A percentile compares a stretch with the other conserved stretches of the same genome.
These are phyloP conservation scores for Crypturellus undulatus DNA, from an alignment of 2,113 vertebrate species.

Conservation along the genomic window DNA sequence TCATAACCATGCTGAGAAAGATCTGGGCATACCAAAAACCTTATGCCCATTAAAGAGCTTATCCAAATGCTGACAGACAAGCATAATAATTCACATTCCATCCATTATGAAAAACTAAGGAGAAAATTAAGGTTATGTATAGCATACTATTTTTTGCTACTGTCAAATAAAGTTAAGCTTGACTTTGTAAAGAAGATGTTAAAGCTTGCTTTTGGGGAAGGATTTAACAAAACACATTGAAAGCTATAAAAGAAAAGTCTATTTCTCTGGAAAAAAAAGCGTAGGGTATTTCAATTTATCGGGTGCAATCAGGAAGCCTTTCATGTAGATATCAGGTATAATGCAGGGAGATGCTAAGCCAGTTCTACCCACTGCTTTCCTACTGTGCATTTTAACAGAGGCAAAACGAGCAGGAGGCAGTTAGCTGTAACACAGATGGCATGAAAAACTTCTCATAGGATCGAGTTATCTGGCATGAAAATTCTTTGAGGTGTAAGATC, in stretches of 20 bases:
- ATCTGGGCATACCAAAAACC: constrained; percentile 28
- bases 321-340: constrained; percentile 56
- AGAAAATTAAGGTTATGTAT: neutral
- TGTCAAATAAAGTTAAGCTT: constrained; percentile 9
- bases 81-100: constrained; percentile 12
- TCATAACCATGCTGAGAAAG: constrained; percentile 38
- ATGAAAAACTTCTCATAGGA: constrained; percentile 15
- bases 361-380: constrained; percentile 31
- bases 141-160: neutral
- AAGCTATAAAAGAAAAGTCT: constrained; percentile 2
- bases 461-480: neutral
- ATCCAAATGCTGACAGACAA: neutral
- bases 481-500: constrained; percentile 9
- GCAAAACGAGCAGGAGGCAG: neutral
- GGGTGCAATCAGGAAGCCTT: constrained; percentile 50
- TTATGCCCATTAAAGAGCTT: constrained; percentile 33
- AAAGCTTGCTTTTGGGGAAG: neutral
- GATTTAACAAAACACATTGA: constrained; percentile 30
- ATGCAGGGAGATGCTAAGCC: constrained; percentile 34
- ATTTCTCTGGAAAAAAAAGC: constrained; percentile 23
- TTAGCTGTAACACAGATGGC: constrained; percentile 10
- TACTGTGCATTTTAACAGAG: constrained; percentile 31
- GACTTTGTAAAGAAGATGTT: neutral
- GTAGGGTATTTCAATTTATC: constrained; percentile 27
- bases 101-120: constrained; percentile 20